Evolutionary conservation across 2,797 vertebrate species (phyloP).

Genomic region (Peromyscus nudipes): DNA sequence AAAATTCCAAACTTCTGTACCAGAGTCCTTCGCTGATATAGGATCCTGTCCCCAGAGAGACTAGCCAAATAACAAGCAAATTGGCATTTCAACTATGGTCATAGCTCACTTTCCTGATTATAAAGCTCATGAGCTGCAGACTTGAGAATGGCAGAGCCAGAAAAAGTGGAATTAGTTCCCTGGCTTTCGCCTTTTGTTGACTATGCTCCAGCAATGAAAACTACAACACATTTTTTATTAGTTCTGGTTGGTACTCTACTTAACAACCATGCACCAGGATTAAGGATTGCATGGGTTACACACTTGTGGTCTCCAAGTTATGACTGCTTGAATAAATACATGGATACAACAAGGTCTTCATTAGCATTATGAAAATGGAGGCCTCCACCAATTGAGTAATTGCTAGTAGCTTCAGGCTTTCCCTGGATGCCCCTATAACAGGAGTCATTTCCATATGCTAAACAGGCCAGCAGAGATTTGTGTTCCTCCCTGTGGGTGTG

Average conservation of each 20-base stretch:
- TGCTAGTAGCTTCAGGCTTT: conserved; percentile 45
- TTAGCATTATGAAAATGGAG: conserved; percentile 50
- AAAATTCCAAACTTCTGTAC: conserved; percentile 19
- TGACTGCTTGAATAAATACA: conserved; percentile 59
- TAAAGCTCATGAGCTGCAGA: background rate
- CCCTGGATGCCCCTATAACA: background rate
- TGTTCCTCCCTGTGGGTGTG: background rate
- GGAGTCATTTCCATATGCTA: conserved; percentile 53
- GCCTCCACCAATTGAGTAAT: conserved; percentile 59
- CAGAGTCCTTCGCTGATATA: background rate
- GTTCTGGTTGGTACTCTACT: conserved; percentile 28
- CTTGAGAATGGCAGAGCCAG: conserved; percentile 33
- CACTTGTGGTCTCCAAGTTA: conserved; percentile 37
- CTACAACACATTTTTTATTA: background rate
- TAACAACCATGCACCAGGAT: background rate
- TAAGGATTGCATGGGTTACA: background rate
- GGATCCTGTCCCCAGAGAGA: conserved; percentile 33
- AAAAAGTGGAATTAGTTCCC: conserved; percentile 45
- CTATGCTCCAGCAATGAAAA: conserved; percentile 56
- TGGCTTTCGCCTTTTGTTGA: conserved; percentile 24
- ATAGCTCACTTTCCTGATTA: conserved; percentile 70
- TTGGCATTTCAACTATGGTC: conserved; percentile 5
- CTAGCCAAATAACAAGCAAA: conserved; percentile 58
- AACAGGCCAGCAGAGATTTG: background rate
- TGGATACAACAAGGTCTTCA: conserved; percentile 14